Percentiles rank a stretch among this genome's conserved stretches.
phyloP scores from a whole-genome alignment of 1,140 invertebrate species.

The Mylabris phalerata region DNA sequence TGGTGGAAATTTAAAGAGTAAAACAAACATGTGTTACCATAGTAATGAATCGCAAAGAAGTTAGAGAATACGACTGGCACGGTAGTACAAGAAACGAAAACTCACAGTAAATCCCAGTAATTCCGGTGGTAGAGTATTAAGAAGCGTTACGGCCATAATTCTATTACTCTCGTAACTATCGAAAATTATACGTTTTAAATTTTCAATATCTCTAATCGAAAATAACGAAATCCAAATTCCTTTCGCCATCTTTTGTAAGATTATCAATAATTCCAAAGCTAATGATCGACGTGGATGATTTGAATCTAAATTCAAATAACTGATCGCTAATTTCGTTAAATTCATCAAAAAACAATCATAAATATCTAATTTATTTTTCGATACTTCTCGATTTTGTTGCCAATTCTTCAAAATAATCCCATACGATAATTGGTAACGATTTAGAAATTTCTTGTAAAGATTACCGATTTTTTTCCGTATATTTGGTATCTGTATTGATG shows the following conservation, averaged over 20 bases:
- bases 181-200: conserved; percentile 28
- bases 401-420: too few relatives aligned
- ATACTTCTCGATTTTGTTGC: conserved; percentile 19
- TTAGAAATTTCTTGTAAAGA: conserved; percentile 56
- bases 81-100: too few relatives aligned
- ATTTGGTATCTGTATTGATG: conserved; percentile 61
- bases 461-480: conserved; percentile 54
- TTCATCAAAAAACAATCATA: conserved; percentile 24
- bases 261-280: conserved; percentile 23
- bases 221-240: not conserved
- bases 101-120: conserved; percentile 21
- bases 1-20: too few relatives aligned
- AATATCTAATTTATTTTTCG: conserved; percentile 22
- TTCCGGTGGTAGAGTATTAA: conserved; percentile 24
- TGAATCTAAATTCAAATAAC: conserved; percentile 23
- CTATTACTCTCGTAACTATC: conserved; percentile 32
- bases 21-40: too few relatives aligned
- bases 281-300: conserved; percentile 25
- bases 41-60: too few relatives aligned
- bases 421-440: conserved; percentile 10
- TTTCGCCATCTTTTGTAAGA: conserved; percentile 18
- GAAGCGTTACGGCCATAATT: conserved; percentile 25
- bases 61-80: too few relatives aligned
- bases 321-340: conserved; percentile 20
- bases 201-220: conserved; percentile 25